Percentiles rank a stretch among this genome's conserved stretches.
Conservation (phyloP, 2,797 vertebrate genomes). For the Adelosebastes latens region DNA sequence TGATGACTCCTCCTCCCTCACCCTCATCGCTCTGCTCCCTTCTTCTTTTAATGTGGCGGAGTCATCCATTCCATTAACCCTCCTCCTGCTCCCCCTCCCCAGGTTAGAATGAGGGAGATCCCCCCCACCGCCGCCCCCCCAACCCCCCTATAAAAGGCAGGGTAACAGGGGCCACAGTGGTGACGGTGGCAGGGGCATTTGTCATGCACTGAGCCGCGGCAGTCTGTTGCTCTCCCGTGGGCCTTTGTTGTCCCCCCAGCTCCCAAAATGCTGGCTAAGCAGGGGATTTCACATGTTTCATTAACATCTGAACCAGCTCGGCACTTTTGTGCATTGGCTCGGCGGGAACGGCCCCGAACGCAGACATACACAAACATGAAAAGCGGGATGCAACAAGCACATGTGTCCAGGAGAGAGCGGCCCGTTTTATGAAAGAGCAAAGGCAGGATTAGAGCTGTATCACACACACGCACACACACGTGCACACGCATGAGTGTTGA, state of each 20-base stretch:
- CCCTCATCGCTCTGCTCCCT: slow-evolving; percentile 64
- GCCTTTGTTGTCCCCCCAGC: slow-evolving; percentile 84
- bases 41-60: slow-evolving; percentile 70
- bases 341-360: not conserved
- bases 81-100: slow-evolving; percentile 58
- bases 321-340: slow-evolving; percentile 65
- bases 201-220: slow-evolving; percentile 83
- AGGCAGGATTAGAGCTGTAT: slow-evolving; percentile 28
- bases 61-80: slow-evolving; percentile 81
- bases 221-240: slow-evolving; percentile 82
- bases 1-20: slow-evolving; percentile 73
- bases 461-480: not conserved
- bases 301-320: slow-evolving; percentile 86
- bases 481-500: slow-evolving; percentile 13
- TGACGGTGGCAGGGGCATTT: slow-evolving; percentile 82
- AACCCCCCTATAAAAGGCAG: slow-evolving; percentile 47
- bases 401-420: slow-evolving; percentile 12
- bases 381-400: slow-evolving; percentile 1
- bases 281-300: slow-evolving; percentile 85
- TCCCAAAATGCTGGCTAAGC: slow-evolving; percentile 88
- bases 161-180: slow-evolving; percentile 64
- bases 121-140: slow-evolving; percentile 23
- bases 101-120: slow-evolving; percentile 56
- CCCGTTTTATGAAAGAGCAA: slow-evolving; percentile 22
- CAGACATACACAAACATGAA: not conserved